Percentiles rank a stretch among this genome's conserved stretches.
Evolutionary conservation across 2,797 vertebrate species (phyloP).

Genomic region (Crenuchus spilurus): DNA sequence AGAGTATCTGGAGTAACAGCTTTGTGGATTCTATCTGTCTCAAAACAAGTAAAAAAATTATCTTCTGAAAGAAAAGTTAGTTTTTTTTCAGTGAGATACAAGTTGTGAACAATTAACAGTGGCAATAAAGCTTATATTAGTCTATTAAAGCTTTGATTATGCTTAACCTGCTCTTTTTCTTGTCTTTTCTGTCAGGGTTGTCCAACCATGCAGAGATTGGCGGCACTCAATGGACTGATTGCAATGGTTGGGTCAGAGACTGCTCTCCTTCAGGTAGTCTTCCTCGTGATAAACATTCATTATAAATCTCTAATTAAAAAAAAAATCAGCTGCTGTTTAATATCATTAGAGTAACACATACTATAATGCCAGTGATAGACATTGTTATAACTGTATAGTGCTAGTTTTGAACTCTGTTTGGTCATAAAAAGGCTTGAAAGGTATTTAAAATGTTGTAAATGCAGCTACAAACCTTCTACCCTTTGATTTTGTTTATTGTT

Average conservation of each 20-base stretch:
- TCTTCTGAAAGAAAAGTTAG: no score
- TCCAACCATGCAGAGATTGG: conserved; percentile 94
- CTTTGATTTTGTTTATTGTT: conserved; percentile 26
- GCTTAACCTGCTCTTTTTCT: background rate
- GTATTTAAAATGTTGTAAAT: background rate
- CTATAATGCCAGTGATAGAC: background rate
- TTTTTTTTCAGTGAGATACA: no score
- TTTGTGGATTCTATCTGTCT: no score
- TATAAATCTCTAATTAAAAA: no score
- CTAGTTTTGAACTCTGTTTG: background rate
- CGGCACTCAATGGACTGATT: conserved; percentile 89
- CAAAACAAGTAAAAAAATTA: no score
- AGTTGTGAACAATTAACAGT: no score
- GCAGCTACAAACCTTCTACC: background rate
- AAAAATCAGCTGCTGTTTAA: background rate
- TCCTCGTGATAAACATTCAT: background rate
- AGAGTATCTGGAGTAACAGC: no score
- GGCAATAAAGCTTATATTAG: no score
- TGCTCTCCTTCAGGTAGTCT: conserved; percentile 82
- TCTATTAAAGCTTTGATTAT: no score
- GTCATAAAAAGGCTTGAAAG: background rate
- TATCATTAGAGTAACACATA: background rate
- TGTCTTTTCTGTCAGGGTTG: conserved; percentile 76
- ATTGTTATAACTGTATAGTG: background rate
- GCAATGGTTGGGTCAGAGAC: conserved; percentile 91